These are phyloP conservation scores for Anas acuta DNA, from an alignment of 2,797 vertebrate genomes.

Conservation along the genomic window DNA sequence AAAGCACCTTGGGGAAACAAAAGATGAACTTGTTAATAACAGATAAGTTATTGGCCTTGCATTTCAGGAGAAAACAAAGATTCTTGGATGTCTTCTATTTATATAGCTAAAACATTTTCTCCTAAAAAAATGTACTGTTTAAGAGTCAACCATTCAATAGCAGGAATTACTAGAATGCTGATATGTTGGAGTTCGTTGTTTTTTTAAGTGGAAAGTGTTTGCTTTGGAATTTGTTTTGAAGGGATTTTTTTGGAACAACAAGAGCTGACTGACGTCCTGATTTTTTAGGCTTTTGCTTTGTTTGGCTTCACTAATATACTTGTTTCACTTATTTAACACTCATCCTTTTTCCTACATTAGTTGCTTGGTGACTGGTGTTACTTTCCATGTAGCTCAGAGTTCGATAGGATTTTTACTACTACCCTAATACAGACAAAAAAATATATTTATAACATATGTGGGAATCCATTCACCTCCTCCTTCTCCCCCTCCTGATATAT, in stretches of 20 bases:
- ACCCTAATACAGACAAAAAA: not conserved
- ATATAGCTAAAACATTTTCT: slow-evolving; percentile 3
- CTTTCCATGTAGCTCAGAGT: not conserved
- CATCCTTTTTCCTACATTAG: not conserved
- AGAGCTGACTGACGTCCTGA: not conserved
- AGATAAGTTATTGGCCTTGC: slow-evolving; percentile 53
- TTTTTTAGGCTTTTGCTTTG: not conserved
- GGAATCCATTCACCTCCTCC: rapidly evolving
- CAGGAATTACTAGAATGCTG: slow-evolving; percentile 52
- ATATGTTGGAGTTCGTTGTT: not conserved
- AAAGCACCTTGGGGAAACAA: slow-evolving; percentile 21
- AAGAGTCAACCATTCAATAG: not conserved
- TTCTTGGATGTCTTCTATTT: slow-evolving; percentile 9
- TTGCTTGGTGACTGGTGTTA: slow-evolving; percentile 31
- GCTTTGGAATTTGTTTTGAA: slow-evolving; percentile 39
- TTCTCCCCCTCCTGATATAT: rapidly evolving
- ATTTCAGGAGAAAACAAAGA: slow-evolving; percentile 31
- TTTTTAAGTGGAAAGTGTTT: slow-evolving; percentile 22
- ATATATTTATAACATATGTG: slow-evolving; percentile 2
- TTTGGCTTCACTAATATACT: not conserved
- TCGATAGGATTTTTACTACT: not conserved
- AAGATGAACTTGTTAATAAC: slow-evolving; percentile 56
- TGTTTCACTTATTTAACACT: not conserved
- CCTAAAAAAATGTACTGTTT: slow-evolving; percentile 14
- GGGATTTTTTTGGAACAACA: not conserved